Evolutionary conservation across 2,113 vertebrate species (phyloP), one percentile per base, ranked within the genome.

Genomic region (Pseudorasbora parva): DNA sequence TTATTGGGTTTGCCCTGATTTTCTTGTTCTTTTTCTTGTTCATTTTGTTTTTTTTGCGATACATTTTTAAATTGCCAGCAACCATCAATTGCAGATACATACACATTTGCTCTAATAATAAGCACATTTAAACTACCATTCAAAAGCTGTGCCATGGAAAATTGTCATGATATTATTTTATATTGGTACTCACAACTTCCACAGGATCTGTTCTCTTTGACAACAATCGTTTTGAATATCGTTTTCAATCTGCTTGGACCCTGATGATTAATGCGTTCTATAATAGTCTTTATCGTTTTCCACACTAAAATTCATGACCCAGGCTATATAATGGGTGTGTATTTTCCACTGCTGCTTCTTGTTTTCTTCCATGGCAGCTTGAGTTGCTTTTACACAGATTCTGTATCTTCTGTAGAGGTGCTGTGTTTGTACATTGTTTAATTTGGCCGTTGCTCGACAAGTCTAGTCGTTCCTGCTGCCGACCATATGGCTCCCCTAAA

Each of bases 401-500:
- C 15, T 74, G 47, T 49, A 14, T 30, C 43, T 64, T 21, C 37
- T 60, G 43, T 12, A 30, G 15, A 82, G 23, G 21, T 5, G 51
- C 23, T 56, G 49, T 51, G 19, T 73, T 49, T 59, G 56, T 51
- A 74, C 68, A 57, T 41, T 25, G 59, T 37, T 33, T 43, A 54
- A 51, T 27, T n/a, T 75, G 30, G 59, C 30, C 37, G n/a, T 54
- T 7, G 78, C 57, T 49, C 54, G n/a, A 47, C 77, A 41, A 37
- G 43, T 78, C 76, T 49, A n/a, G 4, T 45, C 69, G 30, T 51
- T 74, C 69, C 69, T 80, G 84, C 56, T 68, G 56, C n/a, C 66
- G 30, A 56, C 84, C 84, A 81, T 80, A 73, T 66, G 69, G 78
- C 59, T 54, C 49, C 19, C 66, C 57, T 62, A 51, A 51, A 49